These are phyloP conservation scores for Rhadinocentrus ornatus DNA, from an alignment of 2,797 vertebrate species.

Conservation along the genomic window DNA sequence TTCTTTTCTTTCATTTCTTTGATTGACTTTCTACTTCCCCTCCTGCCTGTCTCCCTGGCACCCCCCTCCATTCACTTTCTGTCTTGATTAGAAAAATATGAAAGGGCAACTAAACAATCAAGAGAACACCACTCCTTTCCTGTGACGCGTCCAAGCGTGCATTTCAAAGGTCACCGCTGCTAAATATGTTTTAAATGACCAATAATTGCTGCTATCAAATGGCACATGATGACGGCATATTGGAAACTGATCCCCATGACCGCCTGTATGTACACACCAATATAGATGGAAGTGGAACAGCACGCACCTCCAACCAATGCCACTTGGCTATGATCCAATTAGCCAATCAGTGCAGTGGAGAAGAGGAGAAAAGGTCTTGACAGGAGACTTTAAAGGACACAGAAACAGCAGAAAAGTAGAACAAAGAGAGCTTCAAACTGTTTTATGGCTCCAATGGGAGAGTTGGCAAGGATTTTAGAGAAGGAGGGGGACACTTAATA, in stretches of 20 bases:
- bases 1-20: slow-evolving; percentile 62
- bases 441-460: slow-evolving; percentile 35
- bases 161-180: slow-evolving; percentile 46
- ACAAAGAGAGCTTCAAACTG: slow-evolving; percentile 30
- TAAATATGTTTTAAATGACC: slow-evolving; percentile 52
- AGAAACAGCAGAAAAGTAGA: slow-evolving; percentile 17
- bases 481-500: slow-evolving; percentile 35
- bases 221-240: slow-evolving; percentile 44
- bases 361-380: background rate
- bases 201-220: slow-evolving; percentile 51
- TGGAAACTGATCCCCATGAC: slow-evolving; percentile 45
- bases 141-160: slow-evolving; percentile 29
- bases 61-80: slow-evolving; percentile 40
- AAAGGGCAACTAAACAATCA: slow-evolving; percentile 70
- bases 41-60: slow-evolving; percentile 33
- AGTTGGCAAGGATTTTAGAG: slow-evolving; percentile 44
- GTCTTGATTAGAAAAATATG: slow-evolving; percentile 52
- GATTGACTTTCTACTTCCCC: slow-evolving; percentile 41
- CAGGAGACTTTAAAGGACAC: slow-evolving; percentile 45
- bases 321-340: slow-evolving; percentile 14
- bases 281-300: background rate
- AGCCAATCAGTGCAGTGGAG: slow-evolving; percentile 15
- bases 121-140: slow-evolving; percentile 66
- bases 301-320: slow-evolving; percentile 22
- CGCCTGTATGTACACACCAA: background rate